phyloP scores from a whole-genome alignment of 2,888 invertebrate species.

The Scelioninae gen. 1 region DNA sequence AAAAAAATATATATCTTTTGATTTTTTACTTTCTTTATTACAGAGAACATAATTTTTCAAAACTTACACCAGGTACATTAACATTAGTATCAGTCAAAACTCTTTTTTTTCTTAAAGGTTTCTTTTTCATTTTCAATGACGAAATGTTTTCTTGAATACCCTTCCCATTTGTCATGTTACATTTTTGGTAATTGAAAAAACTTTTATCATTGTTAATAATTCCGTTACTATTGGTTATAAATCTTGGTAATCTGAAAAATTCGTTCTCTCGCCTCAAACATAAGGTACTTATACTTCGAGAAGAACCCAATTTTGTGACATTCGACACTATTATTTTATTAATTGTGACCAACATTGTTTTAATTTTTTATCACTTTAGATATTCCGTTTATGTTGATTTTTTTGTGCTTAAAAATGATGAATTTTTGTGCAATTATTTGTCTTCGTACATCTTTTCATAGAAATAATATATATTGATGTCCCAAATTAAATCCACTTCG shows the following conservation, averaged over 20 bases:
- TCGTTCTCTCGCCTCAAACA: slow-evolving; percentile 2
- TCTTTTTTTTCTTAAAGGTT: slow-evolving; percentile 85
- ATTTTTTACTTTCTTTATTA: background rate
- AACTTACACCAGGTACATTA: slow-evolving; percentile 85
- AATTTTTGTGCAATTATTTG: no score
- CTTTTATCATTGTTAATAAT: background rate
- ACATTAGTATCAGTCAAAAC: slow-evolving; percentile 82
- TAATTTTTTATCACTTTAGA: background rate
- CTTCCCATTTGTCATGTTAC: slow-evolving; percentile 39
- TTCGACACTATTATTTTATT: slow-evolving; percentile 3
- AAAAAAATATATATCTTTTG: no score
- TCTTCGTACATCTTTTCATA: no score
- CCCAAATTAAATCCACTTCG: no score
- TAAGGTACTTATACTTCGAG: slow-evolving; percentile 5
- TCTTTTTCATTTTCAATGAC: slow-evolving; percentile 85
- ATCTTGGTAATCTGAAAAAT: background rate
- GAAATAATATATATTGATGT: no score
- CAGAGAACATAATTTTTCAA: no score
- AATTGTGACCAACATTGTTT: background rate
- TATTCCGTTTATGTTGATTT: no score
- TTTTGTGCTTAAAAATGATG: no score
- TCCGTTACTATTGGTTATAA: background rate
- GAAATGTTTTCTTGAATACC: slow-evolving; percentile 78
- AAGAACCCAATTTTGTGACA: background rate
- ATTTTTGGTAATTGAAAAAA: slow-evolving; percentile 5